Percentiles rank a stretch among this genome's conserved stretches.
Conservation (phyloP, 2,113 vertebrate species). For the Actinemys pallida region DNA sequence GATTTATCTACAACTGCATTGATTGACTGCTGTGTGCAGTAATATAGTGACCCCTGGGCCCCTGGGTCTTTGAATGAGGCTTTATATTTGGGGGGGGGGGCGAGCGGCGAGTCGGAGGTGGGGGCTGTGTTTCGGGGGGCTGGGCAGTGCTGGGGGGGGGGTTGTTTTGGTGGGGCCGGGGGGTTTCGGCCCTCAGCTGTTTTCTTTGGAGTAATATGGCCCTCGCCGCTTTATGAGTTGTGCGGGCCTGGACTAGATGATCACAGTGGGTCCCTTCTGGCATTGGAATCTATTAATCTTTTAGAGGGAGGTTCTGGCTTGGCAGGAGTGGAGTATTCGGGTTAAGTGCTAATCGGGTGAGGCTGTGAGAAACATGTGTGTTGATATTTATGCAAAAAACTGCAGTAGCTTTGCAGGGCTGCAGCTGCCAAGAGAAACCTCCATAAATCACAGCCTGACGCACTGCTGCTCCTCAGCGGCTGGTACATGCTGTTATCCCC, state of each 20-base stretch:
- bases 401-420: conserved; percentile 63
- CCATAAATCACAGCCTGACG: conserved; percentile 53
- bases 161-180: too few relatives aligned
- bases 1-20: too few relatives aligned
- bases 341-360: background rate
- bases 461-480: conserved; percentile 12
- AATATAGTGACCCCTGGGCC: too few relatives aligned
- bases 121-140: too few relatives aligned
- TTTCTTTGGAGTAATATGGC: too few relatives aligned
- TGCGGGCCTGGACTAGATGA: background rate
- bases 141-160: too few relatives aligned
- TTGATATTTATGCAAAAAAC: conserved; percentile 64
- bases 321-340: background rate
- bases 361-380: conserved; percentile 38
- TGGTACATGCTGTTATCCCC: conserved; percentile 48
- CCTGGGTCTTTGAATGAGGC: too few relatives aligned
- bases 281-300: background rate
- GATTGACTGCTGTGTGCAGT: too few relatives aligned
- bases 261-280: background rate
- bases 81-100: too few relatives aligned
- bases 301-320: background rate
- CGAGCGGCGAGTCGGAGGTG: too few relatives aligned
- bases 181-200: too few relatives aligned
- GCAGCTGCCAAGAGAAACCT: conserved; percentile 23
- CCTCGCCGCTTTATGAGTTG: too few relatives aligned